These are phyloP conservation scores for Myoxocephalus aenaeus DNA, from an alignment of 2,797 vertebrate genomes.

Conservation along the genomic window DNA sequence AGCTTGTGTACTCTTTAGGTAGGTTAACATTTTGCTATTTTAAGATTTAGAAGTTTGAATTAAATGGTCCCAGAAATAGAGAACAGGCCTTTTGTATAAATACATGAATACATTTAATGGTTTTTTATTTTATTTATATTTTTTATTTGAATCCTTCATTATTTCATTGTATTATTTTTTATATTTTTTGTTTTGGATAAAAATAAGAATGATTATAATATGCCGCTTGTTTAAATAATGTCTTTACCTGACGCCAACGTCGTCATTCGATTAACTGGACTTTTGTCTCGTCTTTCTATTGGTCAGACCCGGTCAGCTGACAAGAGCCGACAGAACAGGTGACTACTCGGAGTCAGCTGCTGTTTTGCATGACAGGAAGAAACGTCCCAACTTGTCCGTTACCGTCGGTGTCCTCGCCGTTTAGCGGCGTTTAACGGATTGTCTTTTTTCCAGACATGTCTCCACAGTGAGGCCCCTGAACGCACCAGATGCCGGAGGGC, in stretches of 20 bases:
- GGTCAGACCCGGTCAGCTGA: conserved; percentile 63
- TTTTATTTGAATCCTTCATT: too few relatives aligned
- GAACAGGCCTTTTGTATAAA: too few relatives aligned
- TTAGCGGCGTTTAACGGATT: not conserved
- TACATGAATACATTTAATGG: too few relatives aligned
- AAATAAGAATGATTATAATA: too few relatives aligned
- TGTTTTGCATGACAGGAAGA: conserved; percentile 33
- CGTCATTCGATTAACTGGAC: conserved; percentile 1
- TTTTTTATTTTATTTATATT: too few relatives aligned
- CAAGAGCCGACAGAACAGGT: conserved; percentile 34
- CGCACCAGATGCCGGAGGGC: conserved; percentile 39
- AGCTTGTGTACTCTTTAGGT: too few relatives aligned
- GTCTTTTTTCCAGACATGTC: not conserved
- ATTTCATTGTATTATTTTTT: too few relatives aligned
- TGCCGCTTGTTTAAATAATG: too few relatives aligned
- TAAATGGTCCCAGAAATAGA: too few relatives aligned
- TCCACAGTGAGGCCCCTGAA: not conserved
- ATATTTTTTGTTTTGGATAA: too few relatives aligned
- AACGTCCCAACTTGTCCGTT: fast-evolving
- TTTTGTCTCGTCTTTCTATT: conserved; percentile 32
- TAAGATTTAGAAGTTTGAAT: too few relatives aligned
- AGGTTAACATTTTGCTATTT: too few relatives aligned
- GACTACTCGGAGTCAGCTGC: conserved; percentile 21
- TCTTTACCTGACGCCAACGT: not conserved
- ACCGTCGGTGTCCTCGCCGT: not conserved